These are phyloP conservation scores for Drosophila falleni DNA, from an alignment of 2,888 invertebrate species.

Conservation along the genomic window DNA sequence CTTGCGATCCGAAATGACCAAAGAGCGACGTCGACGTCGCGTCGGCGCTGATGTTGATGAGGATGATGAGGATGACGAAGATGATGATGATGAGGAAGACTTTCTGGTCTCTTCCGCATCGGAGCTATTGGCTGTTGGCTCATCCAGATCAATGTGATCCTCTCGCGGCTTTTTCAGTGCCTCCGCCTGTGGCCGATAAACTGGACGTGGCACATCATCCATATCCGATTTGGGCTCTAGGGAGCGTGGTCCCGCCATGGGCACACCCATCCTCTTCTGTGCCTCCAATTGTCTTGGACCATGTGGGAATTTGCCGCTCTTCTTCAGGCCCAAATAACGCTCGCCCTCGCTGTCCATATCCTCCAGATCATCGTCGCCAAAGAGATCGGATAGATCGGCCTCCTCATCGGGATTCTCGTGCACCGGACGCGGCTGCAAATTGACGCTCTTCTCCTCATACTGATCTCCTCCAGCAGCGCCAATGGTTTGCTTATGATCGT, in stretches of 20 bases:
- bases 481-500: slow-evolving; percentile 86
- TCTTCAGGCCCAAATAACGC: slow-evolving; percentile 85
- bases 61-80: slow-evolving; percentile 8
- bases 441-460: slow-evolving; percentile 82
- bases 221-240: slow-evolving; percentile 82
- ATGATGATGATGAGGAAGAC: slow-evolving; percentile 11
- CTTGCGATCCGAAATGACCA: slow-evolving; percentile 90
- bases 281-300: slow-evolving; percentile 89
- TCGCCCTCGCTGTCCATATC: slow-evolving; percentile 81
- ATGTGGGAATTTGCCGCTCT: slow-evolving; percentile 90
- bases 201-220: slow-evolving; percentile 80
- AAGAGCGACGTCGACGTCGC: slow-evolving; percentile 87
- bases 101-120: slow-evolving; percentile 19
- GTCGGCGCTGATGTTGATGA: slow-evolving; percentile 4
- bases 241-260: slow-evolving; percentile 87
- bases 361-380: slow-evolving; percentile 81
- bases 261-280: slow-evolving; percentile 86
- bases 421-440: slow-evolving; percentile 83
- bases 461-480: slow-evolving; percentile 78
- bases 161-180: slow-evolving; percentile 64
- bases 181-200: slow-evolving; percentile 81
- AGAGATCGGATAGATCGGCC: slow-evolving; percentile 83
- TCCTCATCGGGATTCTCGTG: slow-evolving; percentile 85
- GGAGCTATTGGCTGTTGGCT: slow-evolving; percentile 35
- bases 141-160: slow-evolving; percentile 78